A percentile compares a stretch with the other conserved stretches of the same genome.
Evolutionary conservation across 2,797 vertebrate genomes (phyloP).

Genomic region (Anniella stebbinsi): DNA sequence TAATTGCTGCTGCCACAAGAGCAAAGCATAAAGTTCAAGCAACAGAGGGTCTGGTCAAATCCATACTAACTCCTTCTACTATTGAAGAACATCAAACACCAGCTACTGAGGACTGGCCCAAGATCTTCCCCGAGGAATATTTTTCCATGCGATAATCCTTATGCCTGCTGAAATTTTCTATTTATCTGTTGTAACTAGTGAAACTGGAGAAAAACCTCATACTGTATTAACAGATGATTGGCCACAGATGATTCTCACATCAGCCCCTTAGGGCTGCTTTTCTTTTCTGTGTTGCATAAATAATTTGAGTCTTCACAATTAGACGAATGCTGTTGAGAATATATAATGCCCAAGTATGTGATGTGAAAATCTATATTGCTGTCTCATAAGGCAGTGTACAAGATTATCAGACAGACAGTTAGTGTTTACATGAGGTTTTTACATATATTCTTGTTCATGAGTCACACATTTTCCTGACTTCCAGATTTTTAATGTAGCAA

Average conservation of each 20-base stretch:
- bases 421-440: neutral
- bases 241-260: neutral
- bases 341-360: neutral
- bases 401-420: conserved; percentile 9
- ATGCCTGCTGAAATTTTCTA: neutral
- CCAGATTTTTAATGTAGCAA: conserved; percentile 3
- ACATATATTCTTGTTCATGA: neutral
- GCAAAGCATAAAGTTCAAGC: neutral
- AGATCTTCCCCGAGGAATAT: neutral
- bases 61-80: neutral
- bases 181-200: neutral
- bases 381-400: neutral
- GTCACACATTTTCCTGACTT: neutral
- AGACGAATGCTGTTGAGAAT: neutral
- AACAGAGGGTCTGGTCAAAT: neutral
- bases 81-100: neutral
- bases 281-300: neutral
- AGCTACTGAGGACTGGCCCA: neutral
- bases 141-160: neutral
- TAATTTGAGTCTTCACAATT: neutral
- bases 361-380: neutral
- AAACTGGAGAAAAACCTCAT: neutral
- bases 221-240: neutral
- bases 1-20: neutral
- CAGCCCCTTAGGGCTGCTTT: neutral